Conservation (phyloP, 2,113 vertebrate species). For the Arothron firmamentum region DNA sequence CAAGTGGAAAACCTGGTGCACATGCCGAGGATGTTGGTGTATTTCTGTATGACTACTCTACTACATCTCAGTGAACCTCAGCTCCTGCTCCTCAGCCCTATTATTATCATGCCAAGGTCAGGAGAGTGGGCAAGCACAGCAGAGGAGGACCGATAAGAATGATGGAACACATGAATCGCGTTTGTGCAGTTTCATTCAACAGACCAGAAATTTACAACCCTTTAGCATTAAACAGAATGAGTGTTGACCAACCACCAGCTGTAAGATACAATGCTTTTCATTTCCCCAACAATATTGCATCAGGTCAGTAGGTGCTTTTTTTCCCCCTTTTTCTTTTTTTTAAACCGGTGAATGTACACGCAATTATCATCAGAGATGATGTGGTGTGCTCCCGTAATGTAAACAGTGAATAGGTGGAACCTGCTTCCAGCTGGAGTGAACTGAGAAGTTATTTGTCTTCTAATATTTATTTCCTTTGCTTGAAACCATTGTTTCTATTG, state of each 20-base stretch:
- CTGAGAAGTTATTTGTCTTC: too few species aligned
- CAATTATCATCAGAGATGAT: too few species aligned
- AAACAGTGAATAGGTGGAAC: too few species aligned
- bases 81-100: constrained; percentile 34
- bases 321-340: too few species aligned
- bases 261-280: background rate
- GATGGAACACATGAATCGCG: constrained; percentile 22
- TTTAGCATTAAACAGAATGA: constrained; percentile 2
- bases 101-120: constrained; percentile 55
- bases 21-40: constrained; percentile 13
- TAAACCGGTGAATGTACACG: too few species aligned
- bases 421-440: too few species aligned
- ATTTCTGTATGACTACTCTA: constrained; percentile 21
- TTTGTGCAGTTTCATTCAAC: constrained; percentile 31
- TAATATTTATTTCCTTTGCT: too few species aligned
- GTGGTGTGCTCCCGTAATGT: too few species aligned
- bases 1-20: background rate
- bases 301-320: too few species aligned
- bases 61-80: constrained; percentile 8
- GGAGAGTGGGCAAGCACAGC: constrained; percentile 41
- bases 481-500: too few species aligned
- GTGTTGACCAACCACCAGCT: background rate
- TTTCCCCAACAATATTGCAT: too few species aligned
- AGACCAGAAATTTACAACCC: constrained; percentile 11
- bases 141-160: constrained; percentile 45